A percentile compares a stretch with the other conserved stretches of the same genome.
These are phyloP conservation scores for Theristus sp. DNA, from an alignment of 2,888 invertebrate species.

Conservation along the genomic window DNA sequence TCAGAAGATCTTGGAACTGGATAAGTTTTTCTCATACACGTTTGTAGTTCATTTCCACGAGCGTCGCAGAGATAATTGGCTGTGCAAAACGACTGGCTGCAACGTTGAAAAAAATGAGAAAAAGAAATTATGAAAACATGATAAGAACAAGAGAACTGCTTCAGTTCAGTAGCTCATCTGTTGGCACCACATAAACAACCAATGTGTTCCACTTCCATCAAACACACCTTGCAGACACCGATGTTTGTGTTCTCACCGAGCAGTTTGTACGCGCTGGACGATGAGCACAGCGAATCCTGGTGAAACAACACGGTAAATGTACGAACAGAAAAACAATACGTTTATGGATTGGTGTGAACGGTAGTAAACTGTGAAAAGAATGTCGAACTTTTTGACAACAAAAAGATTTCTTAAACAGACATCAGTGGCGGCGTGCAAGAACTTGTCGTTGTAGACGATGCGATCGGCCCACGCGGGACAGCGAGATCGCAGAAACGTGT, in stretches of 20 bases:
- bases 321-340: no score
- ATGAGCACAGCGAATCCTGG: not conserved
- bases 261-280: not conserved
- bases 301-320: no score
- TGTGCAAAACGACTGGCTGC: not conserved
- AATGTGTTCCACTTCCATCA: not conserved
- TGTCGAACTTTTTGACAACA: no score
- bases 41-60: no score
- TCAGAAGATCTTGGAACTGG: no score
- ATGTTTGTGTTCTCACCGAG: not conserved
- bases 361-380: no score
- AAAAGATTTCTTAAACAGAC: no score
- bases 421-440: not conserved
- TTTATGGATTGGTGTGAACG: no score
- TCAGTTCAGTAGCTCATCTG: not conserved
- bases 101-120: no score
- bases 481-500: not conserved
- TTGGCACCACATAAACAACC: not conserved
- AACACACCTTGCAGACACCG: not conserved
- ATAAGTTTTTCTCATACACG: no score
- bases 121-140: no score
- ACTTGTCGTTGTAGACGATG: not conserved
- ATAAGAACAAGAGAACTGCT: no score
- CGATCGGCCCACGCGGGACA: not conserved
- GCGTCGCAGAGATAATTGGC: not conserved